These are phyloP conservation scores for Pseudopodoces humilis DNA, from an alignment of 2,113 vertebrate species.

Conservation along the genomic window DNA sequence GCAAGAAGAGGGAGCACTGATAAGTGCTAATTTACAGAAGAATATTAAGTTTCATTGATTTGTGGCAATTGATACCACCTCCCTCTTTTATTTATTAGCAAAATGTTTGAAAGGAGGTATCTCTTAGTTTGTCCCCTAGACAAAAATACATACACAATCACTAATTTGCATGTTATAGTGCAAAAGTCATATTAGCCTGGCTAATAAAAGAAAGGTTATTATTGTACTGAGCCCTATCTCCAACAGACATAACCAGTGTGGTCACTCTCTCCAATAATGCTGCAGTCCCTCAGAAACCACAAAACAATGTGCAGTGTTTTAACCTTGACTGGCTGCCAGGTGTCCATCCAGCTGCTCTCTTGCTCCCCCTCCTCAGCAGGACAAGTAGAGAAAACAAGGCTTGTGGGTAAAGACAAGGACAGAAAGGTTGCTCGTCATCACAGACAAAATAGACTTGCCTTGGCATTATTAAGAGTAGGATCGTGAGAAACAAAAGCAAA, in stretches of 20 bases:
- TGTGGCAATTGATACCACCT: neutral
- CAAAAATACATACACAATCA: neutral
- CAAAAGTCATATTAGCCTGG: neutral
- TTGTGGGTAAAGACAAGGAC: accelerated
- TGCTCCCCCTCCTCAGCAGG: neutral
- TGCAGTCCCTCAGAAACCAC: neutral
- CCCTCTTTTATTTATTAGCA: neutral
- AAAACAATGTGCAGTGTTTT: neutral
- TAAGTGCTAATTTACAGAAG: neutral
- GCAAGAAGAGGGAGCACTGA: neutral
- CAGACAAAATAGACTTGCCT: neutral
- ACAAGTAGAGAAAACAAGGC: neutral
- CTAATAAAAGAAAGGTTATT: neutral
- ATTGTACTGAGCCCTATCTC: neutral
- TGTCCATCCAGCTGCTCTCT: neutral
- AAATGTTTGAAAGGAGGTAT: neutral
- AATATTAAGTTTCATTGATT: slow-evolving; percentile 6
- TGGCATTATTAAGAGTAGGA: neutral
- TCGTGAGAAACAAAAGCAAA: neutral
- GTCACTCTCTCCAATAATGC: neutral
- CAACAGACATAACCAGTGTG: neutral
- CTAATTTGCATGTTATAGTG: neutral
- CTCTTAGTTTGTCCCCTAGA: neutral
- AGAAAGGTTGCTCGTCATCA: neutral
- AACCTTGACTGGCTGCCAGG: neutral